Conservation (phyloP, 1,140 invertebrate genomes). For the Odontomachus brunneus region DNA sequence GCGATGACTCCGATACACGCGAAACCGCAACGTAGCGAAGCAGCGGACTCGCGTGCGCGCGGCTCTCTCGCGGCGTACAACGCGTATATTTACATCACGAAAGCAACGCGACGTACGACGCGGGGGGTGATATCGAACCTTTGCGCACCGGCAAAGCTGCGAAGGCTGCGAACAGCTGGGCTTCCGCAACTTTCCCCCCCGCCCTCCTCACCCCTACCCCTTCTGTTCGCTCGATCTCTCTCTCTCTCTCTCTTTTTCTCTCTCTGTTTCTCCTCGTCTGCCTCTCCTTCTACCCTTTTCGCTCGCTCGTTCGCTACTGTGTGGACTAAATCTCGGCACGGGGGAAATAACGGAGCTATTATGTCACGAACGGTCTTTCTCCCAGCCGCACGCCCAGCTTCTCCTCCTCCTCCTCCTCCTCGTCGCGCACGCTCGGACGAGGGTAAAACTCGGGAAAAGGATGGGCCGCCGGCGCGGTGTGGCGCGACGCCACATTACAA, state of each 20-base stretch:
- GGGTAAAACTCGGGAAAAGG: neutral
- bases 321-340: conserved; percentile 47
- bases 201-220: too few relatives aligned
- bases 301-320: neutral
- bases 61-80: neutral
- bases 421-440: conserved; percentile 30
- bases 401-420: neutral
- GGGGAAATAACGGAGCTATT: conserved; percentile 67
- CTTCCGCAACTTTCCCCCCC: conserved; percentile 50
- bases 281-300: neutral
- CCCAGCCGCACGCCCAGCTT: neutral
- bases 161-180: conserved; percentile 52
- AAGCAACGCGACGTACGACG: neutral
- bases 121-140: conserved; percentile 3
- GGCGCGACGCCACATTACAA: conserved; percentile 41
- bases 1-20: neutral
- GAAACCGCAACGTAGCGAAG: neutral
- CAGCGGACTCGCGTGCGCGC: neutral
- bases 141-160: conserved; percentile 30
- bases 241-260: neutral
- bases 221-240: too few relatives aligned
- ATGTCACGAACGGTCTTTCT: conserved; percentile 61
- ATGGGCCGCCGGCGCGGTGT: conserved; percentile 9
- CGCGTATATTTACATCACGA: conserved; percentile 37
- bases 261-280: neutral